These are phyloP conservation scores for Cyprinodon brontotheroides DNA, from an alignment of 2,113 vertebrate genomes.

Conservation along the genomic window DNA sequence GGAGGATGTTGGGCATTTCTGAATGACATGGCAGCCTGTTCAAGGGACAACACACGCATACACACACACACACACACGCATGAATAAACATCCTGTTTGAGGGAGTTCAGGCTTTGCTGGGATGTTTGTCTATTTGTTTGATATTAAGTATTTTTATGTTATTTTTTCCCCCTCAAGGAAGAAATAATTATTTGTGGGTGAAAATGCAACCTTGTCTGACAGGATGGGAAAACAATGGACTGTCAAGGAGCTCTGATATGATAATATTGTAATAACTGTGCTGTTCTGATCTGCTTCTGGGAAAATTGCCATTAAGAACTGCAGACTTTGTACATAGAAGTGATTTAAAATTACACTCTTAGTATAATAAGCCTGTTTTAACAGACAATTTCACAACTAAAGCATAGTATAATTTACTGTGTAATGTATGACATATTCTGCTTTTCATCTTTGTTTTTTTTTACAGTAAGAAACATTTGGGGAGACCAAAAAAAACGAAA, in stretches of 20 bases:
- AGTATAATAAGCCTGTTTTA: not conserved
- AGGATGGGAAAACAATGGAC: slow-evolving; percentile 48
- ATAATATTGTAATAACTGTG: not conserved
- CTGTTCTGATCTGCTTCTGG: not conserved
- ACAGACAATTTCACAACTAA: not conserved
- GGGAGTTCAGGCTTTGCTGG: slow-evolving; percentile 20
- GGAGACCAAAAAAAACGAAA: no score
- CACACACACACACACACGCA: slow-evolving; percentile 25
- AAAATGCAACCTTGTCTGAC: slow-evolving; percentile 32
- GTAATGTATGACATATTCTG: no score
- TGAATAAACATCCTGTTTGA: slow-evolving; percentile 71
- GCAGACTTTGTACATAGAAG: not conserved
- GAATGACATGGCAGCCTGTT: slow-evolving; percentile 13
- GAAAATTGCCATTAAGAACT: not conserved
- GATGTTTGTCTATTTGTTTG: slow-evolving; percentile 57
- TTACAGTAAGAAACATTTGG: no score
- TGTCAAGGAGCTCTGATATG: slow-evolving; percentile 6
- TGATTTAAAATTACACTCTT: not conserved
- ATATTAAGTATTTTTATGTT: slow-evolving; percentile 51
- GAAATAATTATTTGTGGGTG: not conserved
- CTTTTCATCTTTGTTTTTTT: no score
- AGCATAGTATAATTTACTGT: no score
- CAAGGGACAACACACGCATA: not conserved
- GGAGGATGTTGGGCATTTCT: not conserved
- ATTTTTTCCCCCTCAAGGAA: slow-evolving; percentile 34